A percentile compares a stretch with the other conserved stretches of the same genome.
Conservation (phyloP, 2,888 invertebrate genomes). For the Microctonus hyperodae region DNA sequence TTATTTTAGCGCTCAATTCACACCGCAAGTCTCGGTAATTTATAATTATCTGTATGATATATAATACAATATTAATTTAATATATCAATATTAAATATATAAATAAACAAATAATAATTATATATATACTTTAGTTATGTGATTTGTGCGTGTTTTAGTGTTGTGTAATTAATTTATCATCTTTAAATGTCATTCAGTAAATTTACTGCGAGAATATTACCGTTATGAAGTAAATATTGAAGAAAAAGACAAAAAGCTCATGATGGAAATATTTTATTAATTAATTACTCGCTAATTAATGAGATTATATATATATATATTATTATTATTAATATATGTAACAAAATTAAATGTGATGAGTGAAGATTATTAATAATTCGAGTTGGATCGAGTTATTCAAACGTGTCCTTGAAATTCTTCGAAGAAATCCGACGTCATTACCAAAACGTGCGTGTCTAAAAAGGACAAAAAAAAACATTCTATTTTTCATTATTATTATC, state of each 20-base stretch:
- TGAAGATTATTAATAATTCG: conserved; percentile 11
- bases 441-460: background rate
- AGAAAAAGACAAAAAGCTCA: background rate
- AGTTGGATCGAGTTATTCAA: conserved; percentile 12
- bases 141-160: background rate
- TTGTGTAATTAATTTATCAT: background rate
- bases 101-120: background rate
- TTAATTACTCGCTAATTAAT: conserved; percentile 1
- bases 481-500: background rate
- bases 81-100: too few relatives aligned
- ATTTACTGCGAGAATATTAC: background rate
- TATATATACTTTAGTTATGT: background rate
- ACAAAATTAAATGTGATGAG: conserved; percentile 10
- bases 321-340: too few relatives aligned
- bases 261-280: background rate
- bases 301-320: background rate
- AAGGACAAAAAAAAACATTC: too few relatives aligned
- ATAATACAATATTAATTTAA: too few relatives aligned
- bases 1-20: too few relatives aligned
- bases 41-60: too few relatives aligned
- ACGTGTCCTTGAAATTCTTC: conserved; percentile 41
- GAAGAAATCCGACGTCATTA: conserved; percentile 30
- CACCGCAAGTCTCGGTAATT: too few relatives aligned
- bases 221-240: background rate
- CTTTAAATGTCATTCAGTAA: background rate